Conservation (phyloP, 2,888 invertebrate genomes). For the Andrena minutula region DNA sequence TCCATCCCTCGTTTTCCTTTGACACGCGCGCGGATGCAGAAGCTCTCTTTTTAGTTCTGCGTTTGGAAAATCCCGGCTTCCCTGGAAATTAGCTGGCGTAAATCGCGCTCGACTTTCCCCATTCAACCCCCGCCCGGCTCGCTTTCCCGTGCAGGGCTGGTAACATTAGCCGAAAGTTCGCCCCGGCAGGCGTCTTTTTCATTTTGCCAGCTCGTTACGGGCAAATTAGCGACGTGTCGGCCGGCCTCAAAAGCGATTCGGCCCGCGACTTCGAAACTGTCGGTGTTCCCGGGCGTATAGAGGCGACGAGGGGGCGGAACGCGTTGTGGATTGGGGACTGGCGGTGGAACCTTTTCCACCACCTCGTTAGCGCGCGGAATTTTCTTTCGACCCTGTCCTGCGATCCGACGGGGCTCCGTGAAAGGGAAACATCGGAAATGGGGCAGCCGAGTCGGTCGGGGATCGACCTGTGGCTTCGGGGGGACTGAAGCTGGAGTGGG, state of each 20-base stretch:
- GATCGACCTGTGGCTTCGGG: too few relatives aligned
- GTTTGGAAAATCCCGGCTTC: neutral
- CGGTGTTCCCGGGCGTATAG: neutral
- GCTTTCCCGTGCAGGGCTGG: constrained; percentile 12
- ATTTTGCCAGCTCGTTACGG: constrained; percentile 67
- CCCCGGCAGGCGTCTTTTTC: constrained; percentile 39
- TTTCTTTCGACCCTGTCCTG: constrained; percentile 44
- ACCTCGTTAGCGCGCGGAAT: constrained; percentile 37
- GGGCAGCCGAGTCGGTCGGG: too few relatives aligned
- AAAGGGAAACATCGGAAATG: neutral
- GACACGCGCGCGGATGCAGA: neutral
- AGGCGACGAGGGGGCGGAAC: neutral
- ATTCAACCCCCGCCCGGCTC: neutral
- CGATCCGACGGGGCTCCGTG: constrained; percentile 1
- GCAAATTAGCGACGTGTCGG: constrained; percentile 55
- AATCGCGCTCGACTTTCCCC: constrained; percentile 15
- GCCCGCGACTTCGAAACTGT: constrained; percentile 5
- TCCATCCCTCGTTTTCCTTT: neutral
- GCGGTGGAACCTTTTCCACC: neutral
- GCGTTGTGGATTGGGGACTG: neutral
- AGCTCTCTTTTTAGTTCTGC: neutral
- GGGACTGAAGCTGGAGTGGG: too few relatives aligned
- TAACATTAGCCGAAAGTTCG: constrained; percentile 58
- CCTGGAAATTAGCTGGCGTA: constrained; percentile 40
- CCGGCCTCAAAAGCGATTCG: constrained; percentile 46